These are phyloP conservation scores for Danionella cerebrum DNA, from an alignment of 2,113 vertebrate genomes.

Conservation along the genomic window DNA sequence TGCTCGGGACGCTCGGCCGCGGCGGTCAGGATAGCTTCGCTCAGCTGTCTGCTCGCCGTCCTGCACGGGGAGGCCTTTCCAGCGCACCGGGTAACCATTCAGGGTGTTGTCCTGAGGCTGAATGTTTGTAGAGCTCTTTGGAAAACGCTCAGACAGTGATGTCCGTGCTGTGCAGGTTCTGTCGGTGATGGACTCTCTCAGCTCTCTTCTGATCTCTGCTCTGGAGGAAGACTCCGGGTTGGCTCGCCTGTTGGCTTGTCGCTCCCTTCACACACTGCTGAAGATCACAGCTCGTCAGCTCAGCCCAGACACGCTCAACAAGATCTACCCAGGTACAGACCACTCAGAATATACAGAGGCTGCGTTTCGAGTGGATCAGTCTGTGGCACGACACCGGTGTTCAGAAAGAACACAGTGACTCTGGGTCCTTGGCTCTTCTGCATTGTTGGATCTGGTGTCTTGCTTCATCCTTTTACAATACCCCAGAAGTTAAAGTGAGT, in stretches of 20 bases:
- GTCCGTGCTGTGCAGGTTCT: slow-evolving; percentile 64
- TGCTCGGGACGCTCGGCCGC: slow-evolving; percentile 78
- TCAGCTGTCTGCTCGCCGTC: slow-evolving; percentile 86
- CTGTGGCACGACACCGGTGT: too few relatives aligned
- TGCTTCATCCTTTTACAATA: too few relatives aligned
- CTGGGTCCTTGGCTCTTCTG: too few relatives aligned
- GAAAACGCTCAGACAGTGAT: too few relatives aligned
- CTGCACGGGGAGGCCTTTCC: slow-evolving; percentile 63
- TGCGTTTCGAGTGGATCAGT: too few relatives aligned
- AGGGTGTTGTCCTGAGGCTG: too few relatives aligned
- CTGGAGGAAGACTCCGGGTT: slow-evolving; percentile 84
- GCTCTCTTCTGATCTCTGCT: slow-evolving; percentile 64
- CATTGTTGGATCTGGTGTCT: too few relatives aligned
- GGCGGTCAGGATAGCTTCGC: slow-evolving; percentile 78
- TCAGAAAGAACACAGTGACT: too few relatives aligned
- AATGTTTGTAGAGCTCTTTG: too few relatives aligned
- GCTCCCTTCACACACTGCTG: slow-evolving; percentile 62
- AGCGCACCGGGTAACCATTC: slow-evolving; percentile 67
- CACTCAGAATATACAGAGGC: too few relatives aligned
- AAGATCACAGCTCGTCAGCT: slow-evolving; percentile 49
- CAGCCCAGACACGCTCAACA: slow-evolving; percentile 69
- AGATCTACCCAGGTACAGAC: slow-evolving; percentile 81
- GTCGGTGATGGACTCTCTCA: slow-evolving; percentile 59
- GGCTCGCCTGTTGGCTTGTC: slow-evolving; percentile 74
- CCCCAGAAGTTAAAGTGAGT: too few relatives aligned